Conservation (phyloP, 2,113 vertebrate species). For the Indicator indicator region DNA sequence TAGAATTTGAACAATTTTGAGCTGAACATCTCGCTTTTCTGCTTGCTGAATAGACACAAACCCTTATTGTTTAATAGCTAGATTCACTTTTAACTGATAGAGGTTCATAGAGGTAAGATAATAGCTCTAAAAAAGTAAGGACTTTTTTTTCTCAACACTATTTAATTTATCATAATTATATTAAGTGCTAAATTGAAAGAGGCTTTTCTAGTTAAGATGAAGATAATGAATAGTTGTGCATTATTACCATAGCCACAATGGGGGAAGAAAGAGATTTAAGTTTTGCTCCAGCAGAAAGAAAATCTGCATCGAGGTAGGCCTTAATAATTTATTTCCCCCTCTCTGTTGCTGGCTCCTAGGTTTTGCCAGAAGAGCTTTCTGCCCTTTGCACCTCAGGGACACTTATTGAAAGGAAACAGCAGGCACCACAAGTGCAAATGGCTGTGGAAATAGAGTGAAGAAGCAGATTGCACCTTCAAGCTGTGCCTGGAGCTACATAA, state of each 20-base stretch:
- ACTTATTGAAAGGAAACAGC: background rate
- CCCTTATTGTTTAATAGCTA: slow-evolving; percentile 15
- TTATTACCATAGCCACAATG: background rate
- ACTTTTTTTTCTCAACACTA: slow-evolving; percentile 6
- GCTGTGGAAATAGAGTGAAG: background rate
- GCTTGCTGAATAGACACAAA: background rate
- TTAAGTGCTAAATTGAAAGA: slow-evolving; percentile 56
- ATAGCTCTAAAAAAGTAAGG: slow-evolving; percentile 13
- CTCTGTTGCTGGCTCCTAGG: background rate
- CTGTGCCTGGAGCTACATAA: background rate
- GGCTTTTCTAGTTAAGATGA: slow-evolving; percentile 23
- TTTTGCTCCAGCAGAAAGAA: background rate
- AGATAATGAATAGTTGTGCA: slow-evolving; percentile 2
- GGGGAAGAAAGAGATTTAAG: background rate
- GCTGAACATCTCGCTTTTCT: slow-evolving; percentile 19
- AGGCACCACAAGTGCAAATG: background rate
- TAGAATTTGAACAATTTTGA: slow-evolving; percentile 19
- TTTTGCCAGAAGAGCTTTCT: background rate
- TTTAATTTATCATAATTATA: slow-evolving; percentile 48
- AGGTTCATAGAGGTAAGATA: slow-evolving; percentile 6
- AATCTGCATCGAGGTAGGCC: background rate
- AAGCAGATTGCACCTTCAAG: background rate
- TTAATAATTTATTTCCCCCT: background rate
- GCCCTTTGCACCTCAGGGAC: background rate
- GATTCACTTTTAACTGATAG: slow-evolving; percentile 16